Conservation (phyloP, 92 coral and sea anemone species). For the Palythoa grandis region DNA sequence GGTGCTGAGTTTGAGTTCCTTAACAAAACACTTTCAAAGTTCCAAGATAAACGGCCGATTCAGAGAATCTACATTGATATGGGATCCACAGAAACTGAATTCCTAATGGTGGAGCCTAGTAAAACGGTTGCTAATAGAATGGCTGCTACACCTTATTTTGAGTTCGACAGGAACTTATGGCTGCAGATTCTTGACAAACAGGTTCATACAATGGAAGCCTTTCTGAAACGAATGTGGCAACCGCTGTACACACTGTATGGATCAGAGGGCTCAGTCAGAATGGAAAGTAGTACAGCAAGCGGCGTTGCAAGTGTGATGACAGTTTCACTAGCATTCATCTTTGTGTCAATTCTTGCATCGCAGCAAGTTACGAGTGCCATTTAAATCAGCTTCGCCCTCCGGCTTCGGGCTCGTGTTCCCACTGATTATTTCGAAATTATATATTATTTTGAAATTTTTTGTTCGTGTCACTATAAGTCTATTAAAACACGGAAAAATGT, state of each 20-base stretch:
- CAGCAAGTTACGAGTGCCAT: background rate
- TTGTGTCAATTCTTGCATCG: slow-evolving; percentile 1
- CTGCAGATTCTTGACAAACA: slow-evolving; percentile 35
- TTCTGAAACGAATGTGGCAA: slow-evolving; percentile 42
- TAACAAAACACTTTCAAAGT: too few relatives aligned
- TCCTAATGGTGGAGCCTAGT: slow-evolving; percentile 46
- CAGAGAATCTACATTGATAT: slow-evolving; percentile 59
- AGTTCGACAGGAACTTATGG: slow-evolving; percentile 11
- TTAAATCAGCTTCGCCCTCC: background rate
- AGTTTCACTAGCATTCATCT: background rate
- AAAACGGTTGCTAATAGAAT: slow-evolving; percentile 39
- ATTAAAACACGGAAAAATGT: too few relatives aligned
- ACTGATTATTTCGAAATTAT: too few relatives aligned
- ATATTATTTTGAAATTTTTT: too few relatives aligned
- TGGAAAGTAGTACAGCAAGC: background rate
- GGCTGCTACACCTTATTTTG: slow-evolving; percentile 55
- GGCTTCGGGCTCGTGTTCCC: too few relatives aligned
- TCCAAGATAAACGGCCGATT: too few relatives aligned
- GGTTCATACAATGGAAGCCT: background rate
- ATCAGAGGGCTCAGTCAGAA: slow-evolving; percentile 49
- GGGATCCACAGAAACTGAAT: slow-evolving; percentile 37
- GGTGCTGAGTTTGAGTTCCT: too few relatives aligned
- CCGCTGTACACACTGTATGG: slow-evolving; percentile 56
- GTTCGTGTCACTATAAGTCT: too few relatives aligned
- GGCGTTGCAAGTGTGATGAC: background rate